Base-by-base conservation (phyloP, 2,797 vertebrate species). In the Characodon lateralis region DNA sequence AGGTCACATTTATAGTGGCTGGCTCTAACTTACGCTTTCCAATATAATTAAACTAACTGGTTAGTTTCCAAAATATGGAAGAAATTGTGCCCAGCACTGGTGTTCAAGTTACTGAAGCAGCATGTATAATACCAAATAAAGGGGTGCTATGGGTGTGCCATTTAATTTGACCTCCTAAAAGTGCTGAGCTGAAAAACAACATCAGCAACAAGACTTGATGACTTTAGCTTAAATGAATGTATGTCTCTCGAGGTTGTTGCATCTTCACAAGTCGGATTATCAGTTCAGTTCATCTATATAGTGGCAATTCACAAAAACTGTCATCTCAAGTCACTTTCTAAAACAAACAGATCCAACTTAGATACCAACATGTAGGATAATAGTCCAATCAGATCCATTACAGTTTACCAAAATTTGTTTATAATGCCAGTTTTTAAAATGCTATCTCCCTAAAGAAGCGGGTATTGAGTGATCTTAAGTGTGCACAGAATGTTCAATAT, bases 1-100 rank as follows among this genome's bases (percentile, higher is more conserved):
- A 53, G 79, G 56, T 85, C 78, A 83, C 39, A 84, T 72, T 70
- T 31, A 72, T 72, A 78, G n/a, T 56, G 55, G 55, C 31, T 68
- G 39, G 50, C 20, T 75, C 58, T 0, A 61, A 69, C 26, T 46
- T 13, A 6, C 2, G 71, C 41, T 41, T 72, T 76, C 78, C 80
- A 84, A 78, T 22, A 55, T 63, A 77, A 74, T 79, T 9, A 76
- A 20, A 12, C 26, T 53, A 58, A 85, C 48, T 75, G 84, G 74
- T 74, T 72, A 46, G 81, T 72, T 71, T 87, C 87, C 84, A 87
- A 80, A 87, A 80, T n/a, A 68, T 78, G 16, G 41, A 43, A 18
- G 65, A 35, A 63, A 76, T 46, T 80, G 22, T 77, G n/a, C n/a
- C 13, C 4, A 22, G 71, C 41, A 5, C 2, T 28, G 22, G 41